These are phyloP conservation scores for Macaria notata DNA, from an alignment of 2,888 invertebrate genomes.

Conservation along the genomic window DNA sequence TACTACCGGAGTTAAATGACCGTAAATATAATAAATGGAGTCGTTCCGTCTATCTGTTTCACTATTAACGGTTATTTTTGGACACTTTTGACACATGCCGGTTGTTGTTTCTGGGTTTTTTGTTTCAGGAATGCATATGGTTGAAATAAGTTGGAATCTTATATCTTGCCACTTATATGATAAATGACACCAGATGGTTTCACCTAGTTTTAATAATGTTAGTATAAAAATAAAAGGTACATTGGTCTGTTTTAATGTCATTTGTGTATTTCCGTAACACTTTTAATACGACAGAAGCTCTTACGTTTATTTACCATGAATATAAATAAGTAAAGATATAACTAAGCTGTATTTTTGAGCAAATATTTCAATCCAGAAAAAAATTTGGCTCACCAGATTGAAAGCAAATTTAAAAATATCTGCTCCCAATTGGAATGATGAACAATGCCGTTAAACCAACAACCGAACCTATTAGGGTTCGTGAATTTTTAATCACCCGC, in stretches of 20 bases:
- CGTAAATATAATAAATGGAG: conserved; percentile 33
- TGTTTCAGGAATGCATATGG: not conserved
- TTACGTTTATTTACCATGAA: too few species aligned
- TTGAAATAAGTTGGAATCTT: too few species aligned
- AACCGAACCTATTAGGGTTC: conserved; percentile 17
- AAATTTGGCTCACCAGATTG: not conserved
- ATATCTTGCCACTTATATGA: too few species aligned
- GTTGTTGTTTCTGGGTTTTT: conserved; percentile 1
- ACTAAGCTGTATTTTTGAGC: too few species aligned
- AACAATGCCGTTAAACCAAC: conserved; percentile 9
- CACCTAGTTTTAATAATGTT: too few species aligned
- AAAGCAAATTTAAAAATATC: conserved; percentile 1
- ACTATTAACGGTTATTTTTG: conserved; percentile 19
- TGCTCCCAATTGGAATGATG: not conserved
- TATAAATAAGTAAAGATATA: too few species aligned
- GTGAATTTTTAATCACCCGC: conserved; percentile 29
- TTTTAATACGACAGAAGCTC: too few species aligned
- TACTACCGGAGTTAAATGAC: conserved; percentile 27
- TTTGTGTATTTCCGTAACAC: too few species aligned
- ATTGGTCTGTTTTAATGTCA: too few species aligned
- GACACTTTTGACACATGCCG: conserved; percentile 17
- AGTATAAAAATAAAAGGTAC: too few species aligned
- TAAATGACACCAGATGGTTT: too few species aligned
- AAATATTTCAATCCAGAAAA: too few species aligned
- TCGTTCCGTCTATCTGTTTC: conserved; percentile 24